Base-by-base conservation (phyloP, 1,140 invertebrate genomes). In the Drosophila burlai region DNA sequence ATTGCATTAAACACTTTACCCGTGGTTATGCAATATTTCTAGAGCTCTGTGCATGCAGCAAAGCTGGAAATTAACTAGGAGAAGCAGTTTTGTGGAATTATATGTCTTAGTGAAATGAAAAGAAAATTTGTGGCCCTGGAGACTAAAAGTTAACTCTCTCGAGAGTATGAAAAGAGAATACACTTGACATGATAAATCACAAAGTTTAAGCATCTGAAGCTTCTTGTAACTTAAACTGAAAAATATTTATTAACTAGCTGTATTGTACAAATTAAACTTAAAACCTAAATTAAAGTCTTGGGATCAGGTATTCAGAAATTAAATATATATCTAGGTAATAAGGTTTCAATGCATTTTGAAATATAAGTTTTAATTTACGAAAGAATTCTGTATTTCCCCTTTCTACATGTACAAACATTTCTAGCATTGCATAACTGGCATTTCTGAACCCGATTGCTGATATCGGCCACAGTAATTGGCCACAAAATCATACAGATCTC, bases 1-100 rank as follows among this genome's bases (percentile, higher is more conserved):
- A 75, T 75, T 58, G 64, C 75, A 62, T 62, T 68, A 57, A 50
- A 52, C 46, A 59, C 31, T 59, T 57, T 38, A 24, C 34, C 34
- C 13, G 38, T 26, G 31, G 43, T 78, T 78, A 45, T 78, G 75
- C 75, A 78, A 78, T 62, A 9, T 24, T 43, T 50, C n/a, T n/a
- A 21, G n/a, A 34, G 59, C 40, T 68, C 54, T 59, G 47, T 67
- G 63, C 8, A 64, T 74, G 68, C 40, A 50, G 52, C 34, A 38
- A 46, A 46, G 21, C 50, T 36, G 46, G 34, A 15, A 63, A 75
- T 63, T 72, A 73, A 49, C 45, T 10, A 36, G 34, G 10, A 61
- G 4, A 50, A 26, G n/a, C 26, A 34, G 61, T 50, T 38, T 66
- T 36, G 8, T 43, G n/a, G 45, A 49, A 5, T 26, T 49, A 5